phyloP scores from a whole-genome alignment of 2,797 vertebrate genomes.

The Dromococcyx pavoninus region DNA sequence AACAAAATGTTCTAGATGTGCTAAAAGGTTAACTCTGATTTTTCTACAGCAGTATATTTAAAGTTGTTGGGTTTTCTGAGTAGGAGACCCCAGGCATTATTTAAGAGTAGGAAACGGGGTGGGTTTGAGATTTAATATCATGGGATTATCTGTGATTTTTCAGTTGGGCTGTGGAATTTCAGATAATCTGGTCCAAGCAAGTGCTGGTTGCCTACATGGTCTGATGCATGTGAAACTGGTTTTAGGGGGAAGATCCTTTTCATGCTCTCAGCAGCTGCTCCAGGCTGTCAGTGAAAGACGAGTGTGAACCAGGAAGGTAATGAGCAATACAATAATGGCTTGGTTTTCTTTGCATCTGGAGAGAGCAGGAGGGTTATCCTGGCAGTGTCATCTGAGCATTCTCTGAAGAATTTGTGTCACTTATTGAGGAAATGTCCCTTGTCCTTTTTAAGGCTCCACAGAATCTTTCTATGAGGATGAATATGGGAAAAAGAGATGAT shows the following conservation, averaged over 20 bases:
- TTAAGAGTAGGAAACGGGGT: not conserved
- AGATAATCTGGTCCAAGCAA: not conserved
- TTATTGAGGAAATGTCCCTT: not conserved
- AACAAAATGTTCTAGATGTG: not conserved
- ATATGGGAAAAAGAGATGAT: not conserved
- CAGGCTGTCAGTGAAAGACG: not conserved
- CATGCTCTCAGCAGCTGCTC: not conserved
- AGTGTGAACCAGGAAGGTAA: not conserved
- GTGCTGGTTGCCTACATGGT: not conserved
- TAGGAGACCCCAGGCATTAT: not conserved
- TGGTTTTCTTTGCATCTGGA: not conserved
- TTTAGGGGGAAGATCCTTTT: not conserved
- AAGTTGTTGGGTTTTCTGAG: not conserved
- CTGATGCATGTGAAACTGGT: not conserved
- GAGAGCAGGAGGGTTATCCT: not conserved
- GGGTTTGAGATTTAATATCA: not conserved
- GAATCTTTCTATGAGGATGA: not conserved
- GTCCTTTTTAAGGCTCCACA: not conserved
- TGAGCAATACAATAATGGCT: accelerated
- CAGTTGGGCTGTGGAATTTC: not conserved
- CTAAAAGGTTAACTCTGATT: not conserved
- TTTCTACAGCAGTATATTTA: not conserved
- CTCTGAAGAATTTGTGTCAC: not conserved
- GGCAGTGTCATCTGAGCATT: not conserved
- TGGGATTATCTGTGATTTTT: not conserved